Conservation (phyloP, 2,113 vertebrate species). For the Varanus salvator region DNA sequence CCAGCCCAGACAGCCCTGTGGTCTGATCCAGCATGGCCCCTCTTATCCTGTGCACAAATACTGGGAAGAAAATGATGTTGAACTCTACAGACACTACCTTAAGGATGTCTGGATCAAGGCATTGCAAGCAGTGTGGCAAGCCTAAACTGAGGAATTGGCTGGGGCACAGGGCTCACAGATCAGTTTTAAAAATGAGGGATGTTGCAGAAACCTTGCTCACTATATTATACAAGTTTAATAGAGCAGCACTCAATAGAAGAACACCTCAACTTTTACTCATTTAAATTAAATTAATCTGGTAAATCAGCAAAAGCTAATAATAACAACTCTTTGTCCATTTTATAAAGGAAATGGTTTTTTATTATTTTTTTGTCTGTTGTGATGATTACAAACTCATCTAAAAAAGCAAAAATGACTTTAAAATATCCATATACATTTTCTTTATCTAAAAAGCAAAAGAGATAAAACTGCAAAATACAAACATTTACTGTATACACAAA, state of each 20-base stretch:
- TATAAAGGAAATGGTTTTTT: slow-evolving; percentile 74
- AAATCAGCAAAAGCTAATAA: neutral
- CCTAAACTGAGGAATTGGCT: neutral
- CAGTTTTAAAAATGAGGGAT: neutral
- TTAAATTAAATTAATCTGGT: neutral
- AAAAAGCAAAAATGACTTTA: slow-evolving; percentile 82
- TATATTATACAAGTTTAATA: neutral
- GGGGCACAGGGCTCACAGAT: neutral
- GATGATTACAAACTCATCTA: slow-evolving; percentile 86
- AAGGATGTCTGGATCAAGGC: neutral
- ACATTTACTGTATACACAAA: slow-evolving; percentile 78
- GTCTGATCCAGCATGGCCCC: neutral
- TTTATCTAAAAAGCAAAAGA: slow-evolving; percentile 83
- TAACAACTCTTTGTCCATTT: slow-evolving; percentile 9
- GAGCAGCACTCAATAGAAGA: neutral
- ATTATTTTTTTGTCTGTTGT: slow-evolving; percentile 78
- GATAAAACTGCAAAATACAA: slow-evolving; percentile 76
- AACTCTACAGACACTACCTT: neutral
- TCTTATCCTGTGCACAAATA: neutral
- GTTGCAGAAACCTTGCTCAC: neutral
- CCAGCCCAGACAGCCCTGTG: neutral
- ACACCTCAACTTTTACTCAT: no score
- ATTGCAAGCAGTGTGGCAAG: neutral
- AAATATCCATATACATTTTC: slow-evolving; percentile 83
- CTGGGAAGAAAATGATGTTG: neutral